Base-by-base conservation (phyloP, 1,140 invertebrate genomes). In the Dendroctonus ponderosae region DNA sequence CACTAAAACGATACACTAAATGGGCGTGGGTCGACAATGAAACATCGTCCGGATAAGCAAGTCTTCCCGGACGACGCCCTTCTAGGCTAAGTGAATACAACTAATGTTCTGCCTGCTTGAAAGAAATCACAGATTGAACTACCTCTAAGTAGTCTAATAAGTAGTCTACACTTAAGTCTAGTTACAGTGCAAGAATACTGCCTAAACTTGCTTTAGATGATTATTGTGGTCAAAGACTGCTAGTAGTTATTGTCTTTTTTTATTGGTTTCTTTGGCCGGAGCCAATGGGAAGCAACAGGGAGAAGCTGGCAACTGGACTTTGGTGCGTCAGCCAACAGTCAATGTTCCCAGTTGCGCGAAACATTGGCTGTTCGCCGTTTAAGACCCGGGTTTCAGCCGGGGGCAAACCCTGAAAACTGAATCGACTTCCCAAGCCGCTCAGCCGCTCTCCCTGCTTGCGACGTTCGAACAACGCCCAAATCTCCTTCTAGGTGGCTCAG, bases 71-170 rank as follows among this genome's bases (percentile, higher is more conserved):
- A 8, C 26, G 9, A 52, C 7, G 15, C 11, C n/a, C n/a, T n/a
- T 8, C 26, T 8, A 9, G 1, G 7, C 15, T 8, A 8, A 37
- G 5, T 14, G 7, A 52, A 52, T 52, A 15, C 11, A 42, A 48
- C 52, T 49, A 49, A 54, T 67, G 56, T 60, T 67, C 57, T 61
- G 61, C 56, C 57, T 67, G 65, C 40, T 57, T 42, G 41, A 57
- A 51, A 67, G 37, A 67, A 61, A 67, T 67, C 66, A 67, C 66
- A 67, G 66, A 62, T 67, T 8, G 48, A 67, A 67, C 66, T 67
- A 66, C 57, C 14, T n/a, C 50, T 46, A 46, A 4, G 52, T 64
- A 52, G 64, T 66, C 64, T 51, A 65, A 54, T 6, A 43, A n/a
- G n/a, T n/a, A n/a, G n/a, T n/a, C 52, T 65, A 57, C 46, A 42